Percentiles rank a stretch among this genome's conserved stretches.
phyloP scores from a whole-genome alignment of 2,113 vertebrate genomes.

The Odontophorus gujanensis region DNA sequence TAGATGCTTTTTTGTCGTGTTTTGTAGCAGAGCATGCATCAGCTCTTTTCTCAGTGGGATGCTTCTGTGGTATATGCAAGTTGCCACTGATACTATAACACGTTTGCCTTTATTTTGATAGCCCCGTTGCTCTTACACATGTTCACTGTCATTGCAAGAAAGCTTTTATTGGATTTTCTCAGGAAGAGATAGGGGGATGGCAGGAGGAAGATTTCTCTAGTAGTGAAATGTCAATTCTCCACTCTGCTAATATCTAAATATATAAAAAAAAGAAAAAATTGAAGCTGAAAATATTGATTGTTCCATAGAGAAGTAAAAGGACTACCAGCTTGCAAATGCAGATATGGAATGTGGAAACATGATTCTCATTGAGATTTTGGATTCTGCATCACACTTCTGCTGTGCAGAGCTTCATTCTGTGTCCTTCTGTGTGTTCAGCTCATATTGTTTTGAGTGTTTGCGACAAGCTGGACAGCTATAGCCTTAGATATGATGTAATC shows the following conservation, averaged over 20 bases:
- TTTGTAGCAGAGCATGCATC: background rate
- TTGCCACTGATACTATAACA: background rate
- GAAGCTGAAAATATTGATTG: background rate
- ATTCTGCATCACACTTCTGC: background rate
- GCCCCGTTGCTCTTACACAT: background rate
- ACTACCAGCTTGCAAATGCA: background rate
- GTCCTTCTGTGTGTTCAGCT: background rate
- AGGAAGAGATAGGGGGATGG: background rate
- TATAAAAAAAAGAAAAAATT: background rate
- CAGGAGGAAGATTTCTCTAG: background rate
- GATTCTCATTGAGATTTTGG: background rate
- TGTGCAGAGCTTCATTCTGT: rapidly evolving
- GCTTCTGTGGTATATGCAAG: background rate
- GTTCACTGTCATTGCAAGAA: background rate
- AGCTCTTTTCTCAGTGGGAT: background rate
- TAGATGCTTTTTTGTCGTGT: background rate
- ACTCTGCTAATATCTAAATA: background rate
- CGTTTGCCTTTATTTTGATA: background rate
- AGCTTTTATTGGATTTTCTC: background rate
- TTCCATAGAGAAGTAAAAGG: background rate
- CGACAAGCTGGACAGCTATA: background rate
- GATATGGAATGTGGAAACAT: background rate
- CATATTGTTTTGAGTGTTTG: background rate
- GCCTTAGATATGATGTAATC: background rate
- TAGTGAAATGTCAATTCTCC: background rate